These are phyloP conservation scores for Corythaeola cristata DNA, from an alignment of 2,113 vertebrate species.

Conservation along the genomic window DNA sequence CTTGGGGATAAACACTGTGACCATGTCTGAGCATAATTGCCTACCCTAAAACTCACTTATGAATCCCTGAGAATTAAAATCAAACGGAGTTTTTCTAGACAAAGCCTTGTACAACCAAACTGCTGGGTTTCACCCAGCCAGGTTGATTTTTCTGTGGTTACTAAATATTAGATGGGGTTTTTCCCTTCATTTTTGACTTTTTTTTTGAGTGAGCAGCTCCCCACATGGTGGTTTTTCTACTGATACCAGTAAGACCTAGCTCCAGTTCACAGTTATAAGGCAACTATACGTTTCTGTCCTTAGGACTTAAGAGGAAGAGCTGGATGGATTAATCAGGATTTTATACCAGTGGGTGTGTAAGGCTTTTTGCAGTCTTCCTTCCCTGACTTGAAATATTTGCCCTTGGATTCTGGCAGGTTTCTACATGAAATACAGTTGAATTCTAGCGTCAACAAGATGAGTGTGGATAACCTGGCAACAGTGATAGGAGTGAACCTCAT, in stretches of 20 bases:
- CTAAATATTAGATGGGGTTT: background rate
- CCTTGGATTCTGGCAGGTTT: conserved; percentile 78
- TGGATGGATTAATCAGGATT: background rate
- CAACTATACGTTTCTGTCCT: background rate
- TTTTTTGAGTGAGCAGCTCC: background rate
- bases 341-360: background rate
- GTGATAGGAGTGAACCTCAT: conserved; percentile 97
- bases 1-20: background rate
- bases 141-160: background rate
- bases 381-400: background rate
- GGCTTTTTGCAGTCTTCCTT: background rate
- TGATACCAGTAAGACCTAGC: background rate
- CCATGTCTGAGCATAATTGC: background rate
- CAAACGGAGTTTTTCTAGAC: background rate
- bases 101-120: background rate
- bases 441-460: conserved; percentile 93
- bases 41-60: background rate
- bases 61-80: background rate
- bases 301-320: background rate
- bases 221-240: background rate
- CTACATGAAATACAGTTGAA: conserved; percentile 90
- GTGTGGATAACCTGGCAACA: conserved; percentile 94
- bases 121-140: background rate
- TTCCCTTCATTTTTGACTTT: background rate
- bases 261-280: background rate